Base-by-base conservation (phyloP, 2,888 invertebrate species). In the Steromphala cineraria region DNA sequence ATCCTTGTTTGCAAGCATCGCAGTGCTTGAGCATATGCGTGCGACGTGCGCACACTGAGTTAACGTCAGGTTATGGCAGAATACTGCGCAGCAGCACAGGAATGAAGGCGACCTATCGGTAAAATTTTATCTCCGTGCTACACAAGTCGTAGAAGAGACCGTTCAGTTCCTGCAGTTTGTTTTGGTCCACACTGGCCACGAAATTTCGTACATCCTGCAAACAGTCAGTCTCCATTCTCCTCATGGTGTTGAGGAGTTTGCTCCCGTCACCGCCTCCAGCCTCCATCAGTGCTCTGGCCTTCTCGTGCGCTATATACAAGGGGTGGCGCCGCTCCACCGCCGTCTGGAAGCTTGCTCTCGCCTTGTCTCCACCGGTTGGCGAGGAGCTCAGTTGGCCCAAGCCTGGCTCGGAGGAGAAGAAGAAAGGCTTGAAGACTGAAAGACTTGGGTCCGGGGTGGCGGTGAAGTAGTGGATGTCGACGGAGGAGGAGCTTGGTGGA, bases 381-480 rank as follows among this genome's bases (percentile, higher is more conserved):
- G 96, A 95, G 85, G 94, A 93, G 0, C 96, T 96, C 5, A 83
- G 56, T 5, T 83, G 78, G 24, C 90, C 90, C 19, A 87, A 84
- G 28, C 81, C 82, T 7, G 85, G 83, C 15, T 85, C 84, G 7
- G 86, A 84, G 31, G 87, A 95, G 86, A 94, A 94, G 24, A 94
- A 89, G 82, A 97, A 97, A 4, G 97, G 97, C 93, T 97, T 97
- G 93, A 96, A 97, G 52, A 96, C 95, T 0, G 96, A 97, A 86
- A 95, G 94, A 76, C 95, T 94, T 0, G 97, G 96, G 93, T 97
- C 96, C 0, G 96, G 96, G 0, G 97, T 97, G 0, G 95, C 97
- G 0, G 97, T 97, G 90, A 97, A 96, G 96, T 96, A 97, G 92
- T 97, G 96, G 87, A 83, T 81, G 46, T 87, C 87, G 31, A 84